Percentiles rank a stretch among this genome's conserved stretches.
These are phyloP conservation scores for Siniperca knerii DNA, from an alignment of 2,113 vertebrate species.

Conservation along the genomic window DNA sequence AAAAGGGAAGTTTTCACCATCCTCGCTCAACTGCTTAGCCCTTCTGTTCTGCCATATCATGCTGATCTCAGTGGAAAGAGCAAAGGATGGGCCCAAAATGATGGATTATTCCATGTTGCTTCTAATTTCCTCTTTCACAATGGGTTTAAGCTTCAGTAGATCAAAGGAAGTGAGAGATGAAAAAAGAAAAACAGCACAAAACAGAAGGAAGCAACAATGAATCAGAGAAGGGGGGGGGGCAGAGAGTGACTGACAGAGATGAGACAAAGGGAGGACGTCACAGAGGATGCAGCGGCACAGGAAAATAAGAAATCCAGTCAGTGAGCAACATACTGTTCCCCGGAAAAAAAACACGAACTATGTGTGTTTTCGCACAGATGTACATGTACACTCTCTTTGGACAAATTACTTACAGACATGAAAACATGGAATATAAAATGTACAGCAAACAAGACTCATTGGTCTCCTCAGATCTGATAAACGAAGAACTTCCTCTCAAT, in stretches of 20 bases:
- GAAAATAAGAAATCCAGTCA: conserved; percentile 27
- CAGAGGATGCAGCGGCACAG: background rate
- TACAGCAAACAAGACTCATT: background rate
- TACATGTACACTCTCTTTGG: background rate
- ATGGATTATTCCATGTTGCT: conserved; percentile 37
- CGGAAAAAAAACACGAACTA: conserved; percentile 2
- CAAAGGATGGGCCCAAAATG: conserved; percentile 47
- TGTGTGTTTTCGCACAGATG: background rate
- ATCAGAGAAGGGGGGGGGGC: background rate
- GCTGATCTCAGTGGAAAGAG: conserved; percentile 54
- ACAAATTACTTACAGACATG: conserved; percentile 3
- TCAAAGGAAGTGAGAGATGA: conserved; percentile 34
- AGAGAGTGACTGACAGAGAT: conserved; percentile 14
- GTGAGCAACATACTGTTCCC: conserved; percentile 8
- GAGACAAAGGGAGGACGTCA: conserved; percentile 2
- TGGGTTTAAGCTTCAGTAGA: conserved; percentile 41
- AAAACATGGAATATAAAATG: conserved; percentile 2
- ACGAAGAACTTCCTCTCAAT: background rate
- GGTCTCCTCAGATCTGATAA: conserved; percentile 20
- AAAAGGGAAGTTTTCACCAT: conserved; percentile 39
- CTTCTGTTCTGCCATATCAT: conserved; percentile 38
- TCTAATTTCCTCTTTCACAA: conserved; percentile 45
- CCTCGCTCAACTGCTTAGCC: conserved; percentile 23
- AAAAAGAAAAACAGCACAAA: background rate
- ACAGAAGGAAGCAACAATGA: conserved; percentile 9